Evolutionary conservation across 2,888 invertebrate genomes (phyloP).

Genomic region (Plagiodera versicolora): DNA sequence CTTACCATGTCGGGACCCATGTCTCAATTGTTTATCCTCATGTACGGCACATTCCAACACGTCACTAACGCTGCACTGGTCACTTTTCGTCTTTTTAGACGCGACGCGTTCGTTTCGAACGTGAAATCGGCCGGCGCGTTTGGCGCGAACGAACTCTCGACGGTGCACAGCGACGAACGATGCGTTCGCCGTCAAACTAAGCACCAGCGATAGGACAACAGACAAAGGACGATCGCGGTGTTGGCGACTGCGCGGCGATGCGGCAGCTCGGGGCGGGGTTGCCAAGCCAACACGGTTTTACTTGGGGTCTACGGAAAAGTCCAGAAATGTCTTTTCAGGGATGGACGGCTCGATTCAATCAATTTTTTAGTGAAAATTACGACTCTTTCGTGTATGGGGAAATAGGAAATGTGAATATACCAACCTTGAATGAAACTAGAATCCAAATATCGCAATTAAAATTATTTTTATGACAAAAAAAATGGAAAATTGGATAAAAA

Average conservation of each 20-base stretch:
- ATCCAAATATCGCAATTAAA: too few species aligned
- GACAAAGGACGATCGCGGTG: slow-evolving; percentile 39
- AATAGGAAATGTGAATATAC: too few species aligned
- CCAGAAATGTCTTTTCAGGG: not conserved
- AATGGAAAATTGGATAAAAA: too few species aligned
- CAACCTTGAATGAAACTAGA: too few species aligned
- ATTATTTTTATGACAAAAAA: too few species aligned
- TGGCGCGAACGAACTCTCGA: slow-evolving; percentile 50
- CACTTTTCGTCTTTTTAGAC: slow-evolving; percentile 40
- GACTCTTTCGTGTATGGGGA: too few species aligned
- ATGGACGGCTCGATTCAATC: too few species aligned
- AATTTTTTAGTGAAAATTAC: too few species aligned
- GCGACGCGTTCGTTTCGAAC: too few species aligned
- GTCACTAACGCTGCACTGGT: too few species aligned
- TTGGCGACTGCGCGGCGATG: slow-evolving; percentile 47
- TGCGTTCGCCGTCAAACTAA: slow-evolving; percentile 51
- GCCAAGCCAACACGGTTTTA: slow-evolving; percentile 26
- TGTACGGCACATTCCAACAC: slow-evolving; percentile 37
- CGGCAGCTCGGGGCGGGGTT: slow-evolving; percentile 37
- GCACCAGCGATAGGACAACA: too few species aligned
- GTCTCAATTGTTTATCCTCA: slow-evolving; percentile 68
- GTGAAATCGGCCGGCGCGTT: slow-evolving; percentile 50
- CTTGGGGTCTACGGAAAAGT: slow-evolving; percentile 14
- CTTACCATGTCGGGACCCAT: slow-evolving; percentile 81
- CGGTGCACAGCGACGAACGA: slow-evolving; percentile 44